Base-by-base conservation (phyloP, 1,140 invertebrate species). In the Aleiodes sp. region DNA sequence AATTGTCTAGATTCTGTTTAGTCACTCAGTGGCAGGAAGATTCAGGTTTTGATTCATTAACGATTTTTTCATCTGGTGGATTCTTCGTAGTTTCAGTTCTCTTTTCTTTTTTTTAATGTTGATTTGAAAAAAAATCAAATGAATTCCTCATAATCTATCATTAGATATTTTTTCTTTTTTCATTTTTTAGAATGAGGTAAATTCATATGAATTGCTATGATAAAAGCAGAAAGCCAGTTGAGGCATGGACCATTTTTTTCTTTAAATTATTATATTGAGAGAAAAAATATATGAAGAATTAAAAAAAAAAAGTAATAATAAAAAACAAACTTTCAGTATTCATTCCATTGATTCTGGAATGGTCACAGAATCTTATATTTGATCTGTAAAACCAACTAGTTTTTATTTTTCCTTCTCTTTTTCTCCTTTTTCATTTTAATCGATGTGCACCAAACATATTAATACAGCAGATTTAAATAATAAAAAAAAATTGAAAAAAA, bases 321-420 rank as follows among this genome's bases (percentile, higher is more conserved):
- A 19, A 56, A 29, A 65, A 52, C 14, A 26, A 7, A 59, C 19
- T 65, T 73, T 76, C 78, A 79, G 76, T 79, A 79, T 79, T 79
- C 78, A 78, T 79, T 79, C 78, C 78, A 73, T 65, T 57, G 39
- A 43, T 52, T 52, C 46, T 24, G 46, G 46, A 52, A 52, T 24
- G 46, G 21, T 52, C 21, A 52, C 39, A 37, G 24, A 29, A 35
- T 57, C 46, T 52, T 52, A 57, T 21, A 61, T 68, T 62, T 46
- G 31, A 43, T 61, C 61, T 52, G 39, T 26, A 67, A 60, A 6
- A 6, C 52, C 33, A 65, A 60, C 24, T 37, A 60, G 60, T 33
- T 59, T 60, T 62, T 70, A 62, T 43, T 46, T 29, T 46, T 24
- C 6, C 21, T 59, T 4, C 28, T 24, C 4, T 59, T n/a, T 46